phyloP scores from a whole-genome alignment of 2,888 invertebrate genomes.

The Byasa hedistus region DNA sequence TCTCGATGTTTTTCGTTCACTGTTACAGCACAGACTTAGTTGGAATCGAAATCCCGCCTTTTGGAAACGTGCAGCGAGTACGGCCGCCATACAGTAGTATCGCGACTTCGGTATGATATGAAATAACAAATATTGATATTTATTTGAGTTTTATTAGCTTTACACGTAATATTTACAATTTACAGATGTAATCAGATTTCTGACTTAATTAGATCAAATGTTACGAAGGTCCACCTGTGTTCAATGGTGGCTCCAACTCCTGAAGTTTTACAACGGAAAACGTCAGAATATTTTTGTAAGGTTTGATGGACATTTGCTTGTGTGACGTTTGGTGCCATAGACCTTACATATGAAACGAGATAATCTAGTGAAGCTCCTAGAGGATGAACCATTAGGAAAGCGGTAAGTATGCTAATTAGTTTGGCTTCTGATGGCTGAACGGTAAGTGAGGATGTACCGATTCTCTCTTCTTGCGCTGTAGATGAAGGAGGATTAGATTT shows the following conservation, averaged over 20 bases:
- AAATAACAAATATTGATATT: background rate
- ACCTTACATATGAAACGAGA: conserved; percentile 57
- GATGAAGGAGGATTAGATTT: conserved; percentile 39
- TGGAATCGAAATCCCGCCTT: too few species aligned
- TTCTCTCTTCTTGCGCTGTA: conserved; percentile 41
- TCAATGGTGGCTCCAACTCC: conserved; percentile 56
- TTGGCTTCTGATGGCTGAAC: conserved; percentile 56
- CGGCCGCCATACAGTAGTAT: too few species aligned
- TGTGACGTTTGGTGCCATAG: conserved; percentile 50
- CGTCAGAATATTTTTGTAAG: conserved; percentile 53
- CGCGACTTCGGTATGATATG: background rate
- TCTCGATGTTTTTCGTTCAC: too few species aligned
- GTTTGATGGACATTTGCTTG: conserved; percentile 49
- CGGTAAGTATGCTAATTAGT: conserved; percentile 63
- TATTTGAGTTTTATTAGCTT: background rate
- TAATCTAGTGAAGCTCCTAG: conserved; percentile 61
- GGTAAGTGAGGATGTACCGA: conserved; percentile 35
- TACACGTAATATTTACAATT: background rate
- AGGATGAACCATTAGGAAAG: conserved; percentile 66
- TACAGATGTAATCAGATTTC: conserved; percentile 30
- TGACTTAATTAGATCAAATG: conserved; percentile 51
- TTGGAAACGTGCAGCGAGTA: too few species aligned
- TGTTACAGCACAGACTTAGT: too few species aligned
- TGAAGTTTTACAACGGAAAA: conserved; percentile 49
- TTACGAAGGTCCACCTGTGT: conserved; percentile 55